A percentile compares a stretch with the other conserved stretches of the same genome.
Conservation (phyloP, 2,113 vertebrate species). For the Mirza zaza region DNA sequence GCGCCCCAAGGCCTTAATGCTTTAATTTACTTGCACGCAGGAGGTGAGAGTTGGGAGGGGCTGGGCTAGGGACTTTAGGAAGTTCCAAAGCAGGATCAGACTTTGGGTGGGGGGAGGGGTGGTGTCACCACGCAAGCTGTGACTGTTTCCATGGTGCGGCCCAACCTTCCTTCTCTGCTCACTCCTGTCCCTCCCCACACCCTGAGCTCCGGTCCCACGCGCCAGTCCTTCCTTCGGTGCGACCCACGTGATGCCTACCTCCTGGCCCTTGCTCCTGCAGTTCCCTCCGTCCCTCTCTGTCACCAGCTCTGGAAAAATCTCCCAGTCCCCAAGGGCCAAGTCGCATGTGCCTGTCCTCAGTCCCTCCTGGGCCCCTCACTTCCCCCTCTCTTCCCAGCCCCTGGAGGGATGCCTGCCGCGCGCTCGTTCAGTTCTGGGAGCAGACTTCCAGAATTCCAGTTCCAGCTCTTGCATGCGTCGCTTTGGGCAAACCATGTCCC, state of each 20-base stretch:
- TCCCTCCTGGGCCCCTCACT: not conserved
- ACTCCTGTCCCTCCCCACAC: not conserved
- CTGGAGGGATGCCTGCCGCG: not conserved
- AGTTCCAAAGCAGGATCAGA: not conserved
- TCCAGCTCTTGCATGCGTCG: not conserved
- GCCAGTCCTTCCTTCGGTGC: too few relatives aligned
- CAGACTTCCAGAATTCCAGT: not conserved
- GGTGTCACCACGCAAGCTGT: not conserved
- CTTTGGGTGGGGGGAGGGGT: fast-evolving
- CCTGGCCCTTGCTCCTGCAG: not conserved
- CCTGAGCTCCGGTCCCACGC: not conserved
- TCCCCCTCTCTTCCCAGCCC: not conserved
- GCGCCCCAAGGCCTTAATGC: not conserved
- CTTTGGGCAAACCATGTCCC: not conserved
- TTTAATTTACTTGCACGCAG: not conserved
- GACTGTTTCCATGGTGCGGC: not conserved
- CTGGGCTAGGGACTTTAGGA: not conserved
- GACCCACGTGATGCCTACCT: not conserved
- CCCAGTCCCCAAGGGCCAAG: not conserved
- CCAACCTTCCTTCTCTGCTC: not conserved
- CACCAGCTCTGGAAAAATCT: not conserved
- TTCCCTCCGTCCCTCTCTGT: not conserved
- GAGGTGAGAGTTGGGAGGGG: not conserved
- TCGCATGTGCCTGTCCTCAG: not conserved
- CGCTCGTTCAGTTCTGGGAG: not conserved